A percentile compares a stretch with the other conserved stretches of the same genome.
phyloP scores from a whole-genome alignment of 2,113 vertebrate species.

The Macrotus californicus region DNA sequence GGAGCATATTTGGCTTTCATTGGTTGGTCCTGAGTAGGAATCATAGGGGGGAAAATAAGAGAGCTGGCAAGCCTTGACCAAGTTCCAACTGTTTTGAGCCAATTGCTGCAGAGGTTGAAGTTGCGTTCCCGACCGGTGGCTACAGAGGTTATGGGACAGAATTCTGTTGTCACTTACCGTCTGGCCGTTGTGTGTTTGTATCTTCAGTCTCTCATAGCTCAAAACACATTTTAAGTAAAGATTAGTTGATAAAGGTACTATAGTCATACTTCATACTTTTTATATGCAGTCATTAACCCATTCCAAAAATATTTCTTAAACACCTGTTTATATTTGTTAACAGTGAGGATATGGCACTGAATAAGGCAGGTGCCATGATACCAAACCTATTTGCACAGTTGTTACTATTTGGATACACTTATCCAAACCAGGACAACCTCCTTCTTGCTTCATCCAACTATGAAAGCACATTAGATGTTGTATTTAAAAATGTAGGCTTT shows the following conservation, averaged over 20 bases:
- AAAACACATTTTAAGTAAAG: background rate
- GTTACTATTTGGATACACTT: background rate
- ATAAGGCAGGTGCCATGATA: background rate
- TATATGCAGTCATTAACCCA: background rate
- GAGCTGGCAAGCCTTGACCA: background rate
- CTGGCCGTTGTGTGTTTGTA: background rate
- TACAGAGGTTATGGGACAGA: background rate
- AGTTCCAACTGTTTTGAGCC: background rate
- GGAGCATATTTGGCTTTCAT: background rate
- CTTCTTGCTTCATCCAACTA: background rate
- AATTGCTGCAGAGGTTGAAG: background rate
- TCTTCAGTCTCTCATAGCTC: background rate
- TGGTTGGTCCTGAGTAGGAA: background rate
- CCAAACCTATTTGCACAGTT: background rate
- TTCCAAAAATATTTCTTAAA: background rate
- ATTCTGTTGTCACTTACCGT: background rate
- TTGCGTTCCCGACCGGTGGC: background rate
- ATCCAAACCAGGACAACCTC: background rate
- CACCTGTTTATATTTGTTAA: background rate
- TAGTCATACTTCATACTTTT: background rate
- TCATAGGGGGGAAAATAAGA: background rate
- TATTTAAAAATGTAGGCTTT: background rate
- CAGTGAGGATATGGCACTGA: background rate
- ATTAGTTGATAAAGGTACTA: background rate
- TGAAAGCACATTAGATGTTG: background rate